These are phyloP conservation scores for Rhopalosiphum padi DNA, from an alignment of 1,140 invertebrate genomes.

Conservation along the genomic window DNA sequence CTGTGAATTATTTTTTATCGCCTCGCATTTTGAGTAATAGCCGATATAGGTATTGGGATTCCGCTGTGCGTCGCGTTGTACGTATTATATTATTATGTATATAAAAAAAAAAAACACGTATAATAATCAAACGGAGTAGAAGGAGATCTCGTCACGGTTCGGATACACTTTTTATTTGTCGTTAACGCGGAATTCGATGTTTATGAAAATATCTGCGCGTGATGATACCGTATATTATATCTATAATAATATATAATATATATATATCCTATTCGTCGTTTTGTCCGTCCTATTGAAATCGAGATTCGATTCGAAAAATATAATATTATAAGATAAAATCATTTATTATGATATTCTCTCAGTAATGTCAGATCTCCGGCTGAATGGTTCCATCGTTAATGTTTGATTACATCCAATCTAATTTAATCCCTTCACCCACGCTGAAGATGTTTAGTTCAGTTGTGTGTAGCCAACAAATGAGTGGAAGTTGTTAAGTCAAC, in stretches of 20 bases:
- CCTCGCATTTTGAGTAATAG: background rate
- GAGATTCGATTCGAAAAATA: no score
- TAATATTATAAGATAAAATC: no score
- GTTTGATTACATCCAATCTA: background rate
- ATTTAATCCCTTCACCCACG: background rate
- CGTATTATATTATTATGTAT: no score
- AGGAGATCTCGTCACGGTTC: background rate
- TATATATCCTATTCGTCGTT: no score
- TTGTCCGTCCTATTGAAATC: no score
- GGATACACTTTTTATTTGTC: background rate
- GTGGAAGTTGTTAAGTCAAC: no score
- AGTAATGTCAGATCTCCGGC: background rate
- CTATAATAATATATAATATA: no score
- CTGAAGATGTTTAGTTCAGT: background rate
- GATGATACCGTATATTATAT: background rate
- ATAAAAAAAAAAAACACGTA: background rate
- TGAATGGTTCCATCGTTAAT: background rate
- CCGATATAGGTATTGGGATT: background rate
- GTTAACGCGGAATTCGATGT: background rate
- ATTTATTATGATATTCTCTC: background rate
- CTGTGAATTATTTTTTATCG: background rate
- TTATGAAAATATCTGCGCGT: background rate
- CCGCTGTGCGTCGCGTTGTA: background rate
- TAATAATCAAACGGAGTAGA: background rate
- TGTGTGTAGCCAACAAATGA: background rate